phyloP scores from a whole-genome alignment of 2,113 vertebrate genomes.

The Stigmatopora nigra region DNA sequence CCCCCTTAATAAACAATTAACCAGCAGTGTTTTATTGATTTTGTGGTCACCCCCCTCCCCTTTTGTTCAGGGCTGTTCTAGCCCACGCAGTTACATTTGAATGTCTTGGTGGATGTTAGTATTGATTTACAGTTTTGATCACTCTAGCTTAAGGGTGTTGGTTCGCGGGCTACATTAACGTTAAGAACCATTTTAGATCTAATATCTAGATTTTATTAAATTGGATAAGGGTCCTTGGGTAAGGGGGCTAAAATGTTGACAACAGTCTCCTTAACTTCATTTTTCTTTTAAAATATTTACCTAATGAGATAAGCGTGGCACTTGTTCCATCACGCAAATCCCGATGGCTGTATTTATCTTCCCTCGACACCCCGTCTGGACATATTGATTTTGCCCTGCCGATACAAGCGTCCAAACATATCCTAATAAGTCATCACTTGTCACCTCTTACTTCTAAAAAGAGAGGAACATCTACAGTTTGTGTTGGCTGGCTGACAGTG shows the following conservation, averaged over 20 bases:
- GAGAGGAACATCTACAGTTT: background rate
- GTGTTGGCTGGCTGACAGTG: background rate
- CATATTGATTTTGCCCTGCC: background rate
- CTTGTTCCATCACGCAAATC: background rate
- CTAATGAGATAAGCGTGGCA: background rate
- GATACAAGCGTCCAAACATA: background rate
- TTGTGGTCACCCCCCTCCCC: background rate
- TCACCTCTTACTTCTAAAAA: background rate
- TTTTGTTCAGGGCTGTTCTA: background rate
- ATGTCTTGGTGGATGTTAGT: background rate
- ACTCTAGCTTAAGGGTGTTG: no score
- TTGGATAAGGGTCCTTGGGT: no score
- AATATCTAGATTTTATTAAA: no score
- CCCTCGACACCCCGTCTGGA: background rate
- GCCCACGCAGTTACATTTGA: background rate
- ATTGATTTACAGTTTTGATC: background rate
- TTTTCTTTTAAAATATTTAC: no score
- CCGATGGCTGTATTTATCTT: background rate
- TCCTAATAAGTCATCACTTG: slow-evolving; percentile 1
- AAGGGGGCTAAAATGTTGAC: no score
- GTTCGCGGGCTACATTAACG: no score
- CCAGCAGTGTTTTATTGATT: slow-evolving; percentile 1
- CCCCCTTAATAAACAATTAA: background rate
- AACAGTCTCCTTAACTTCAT: no score
- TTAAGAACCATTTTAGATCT: no score